A percentile compares a stretch with the other conserved stretches of the same genome.
phyloP scores from a whole-genome alignment of 2,797 vertebrate genomes.

The Apogon hyalosoma region DNA sequence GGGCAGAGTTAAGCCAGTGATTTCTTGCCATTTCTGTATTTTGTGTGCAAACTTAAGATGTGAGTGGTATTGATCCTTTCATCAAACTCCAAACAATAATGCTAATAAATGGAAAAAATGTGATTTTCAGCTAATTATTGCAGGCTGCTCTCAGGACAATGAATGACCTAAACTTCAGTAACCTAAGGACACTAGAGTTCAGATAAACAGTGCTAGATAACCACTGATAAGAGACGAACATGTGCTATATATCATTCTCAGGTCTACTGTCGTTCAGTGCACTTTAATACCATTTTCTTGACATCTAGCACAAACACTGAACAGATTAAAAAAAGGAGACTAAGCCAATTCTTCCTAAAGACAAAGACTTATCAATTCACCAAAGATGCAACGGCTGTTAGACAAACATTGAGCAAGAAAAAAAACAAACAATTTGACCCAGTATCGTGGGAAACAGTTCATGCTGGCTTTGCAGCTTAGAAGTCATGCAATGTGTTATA shows the following conservation, averaged over 20 bases:
- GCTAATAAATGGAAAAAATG: neutral
- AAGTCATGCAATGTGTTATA: constrained; percentile 66
- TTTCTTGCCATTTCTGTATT: neutral
- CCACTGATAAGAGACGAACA: constrained; percentile 51
- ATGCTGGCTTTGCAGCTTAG: constrained; percentile 47
- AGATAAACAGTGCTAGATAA: constrained; percentile 27
- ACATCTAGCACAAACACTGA: neutral
- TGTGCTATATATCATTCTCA: constrained; percentile 10
- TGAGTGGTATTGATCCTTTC: neutral
- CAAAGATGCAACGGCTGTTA: constrained; percentile 36
- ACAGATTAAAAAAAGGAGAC: constrained; percentile 15
- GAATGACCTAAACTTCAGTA: constrained; percentile 28
- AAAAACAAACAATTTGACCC: constrained; percentile 25
- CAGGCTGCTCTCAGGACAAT: neutral
- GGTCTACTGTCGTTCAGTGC: constrained; percentile 58
- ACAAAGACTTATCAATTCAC: neutral
- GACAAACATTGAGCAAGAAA: constrained; percentile 26
- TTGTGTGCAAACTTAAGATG: neutral
- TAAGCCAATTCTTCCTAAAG: constrained; percentile 9
- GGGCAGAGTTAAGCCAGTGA: neutral
- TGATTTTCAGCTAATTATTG: neutral
- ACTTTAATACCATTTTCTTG: constrained; percentile 28
- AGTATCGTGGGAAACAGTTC: constrained; percentile 43
- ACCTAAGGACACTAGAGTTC: constrained; percentile 29
- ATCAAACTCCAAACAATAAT: neutral